Conservation (phyloP, 37 sponge, comb jelly and placozoan species). For the Ianthella basta region DNA sequence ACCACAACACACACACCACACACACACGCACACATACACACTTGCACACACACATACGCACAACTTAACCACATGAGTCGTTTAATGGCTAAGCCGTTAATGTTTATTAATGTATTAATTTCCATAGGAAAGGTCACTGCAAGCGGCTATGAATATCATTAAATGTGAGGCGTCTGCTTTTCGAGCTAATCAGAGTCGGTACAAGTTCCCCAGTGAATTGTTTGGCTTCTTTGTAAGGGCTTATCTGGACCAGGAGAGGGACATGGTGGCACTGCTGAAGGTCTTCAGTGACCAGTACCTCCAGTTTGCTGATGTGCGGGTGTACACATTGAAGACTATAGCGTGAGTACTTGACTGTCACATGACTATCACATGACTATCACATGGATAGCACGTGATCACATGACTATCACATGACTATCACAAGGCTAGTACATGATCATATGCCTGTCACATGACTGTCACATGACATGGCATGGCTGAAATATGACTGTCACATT, state of each 20-base stretch:
- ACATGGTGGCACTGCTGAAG: conserved; percentile 27
- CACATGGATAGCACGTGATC: not conserved
- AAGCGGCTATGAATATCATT: conserved; percentile 34
- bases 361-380: not conserved
- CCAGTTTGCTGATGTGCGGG: conserved; percentile 54
- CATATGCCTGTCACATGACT: not conserved
- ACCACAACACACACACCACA: conserved; percentile 16
- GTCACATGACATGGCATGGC: no score
- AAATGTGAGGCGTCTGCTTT: conserved; percentile 30
- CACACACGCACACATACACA: conserved; percentile 21
- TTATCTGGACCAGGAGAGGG: conserved; percentile 29
- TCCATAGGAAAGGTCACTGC: conserved; percentile 21
- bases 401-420: not conserved
- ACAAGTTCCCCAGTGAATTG: conserved; percentile 39
- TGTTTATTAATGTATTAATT: no score
- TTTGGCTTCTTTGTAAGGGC: conserved; percentile 28
- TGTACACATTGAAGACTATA: conserved; percentile 62
- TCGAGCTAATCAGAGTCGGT: not conserved
- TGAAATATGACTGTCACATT: not conserved
- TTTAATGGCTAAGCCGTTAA: no score
- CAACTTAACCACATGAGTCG: not conserved
- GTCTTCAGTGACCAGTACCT: conserved; percentile 39
- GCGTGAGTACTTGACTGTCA: conserved; percentile 21
- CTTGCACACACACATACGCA: not conserved
- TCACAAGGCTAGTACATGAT: not conserved